Percentiles rank a stretch among this genome's conserved stretches.
Evolutionary conservation across 2,888 invertebrate genomes (phyloP).

Genomic region (Drosophila gaucha): DNA sequence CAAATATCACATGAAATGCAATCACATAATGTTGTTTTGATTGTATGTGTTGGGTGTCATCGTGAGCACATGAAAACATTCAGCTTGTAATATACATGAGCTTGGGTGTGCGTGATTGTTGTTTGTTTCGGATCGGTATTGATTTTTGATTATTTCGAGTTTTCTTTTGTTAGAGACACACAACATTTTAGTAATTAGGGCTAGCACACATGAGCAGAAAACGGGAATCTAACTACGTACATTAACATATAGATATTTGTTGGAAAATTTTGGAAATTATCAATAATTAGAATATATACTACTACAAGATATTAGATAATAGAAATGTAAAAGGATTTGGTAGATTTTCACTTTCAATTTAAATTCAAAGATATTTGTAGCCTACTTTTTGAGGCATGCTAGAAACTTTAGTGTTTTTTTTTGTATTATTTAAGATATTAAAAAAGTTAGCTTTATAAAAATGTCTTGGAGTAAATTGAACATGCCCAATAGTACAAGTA

Average conservation of each 20-base stretch:
- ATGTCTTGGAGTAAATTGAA: background rate
- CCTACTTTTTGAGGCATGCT: slow-evolving; percentile 24
- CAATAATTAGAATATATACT: slow-evolving; percentile 19
- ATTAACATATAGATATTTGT: slow-evolving; percentile 56
- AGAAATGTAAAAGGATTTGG: background rate
- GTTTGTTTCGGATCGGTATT: slow-evolving; percentile 14
- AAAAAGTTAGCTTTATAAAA: slow-evolving; percentile 1
- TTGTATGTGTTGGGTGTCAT: slow-evolving; percentile 31
- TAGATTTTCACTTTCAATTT: background rate
- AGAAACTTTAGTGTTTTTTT: background rate
- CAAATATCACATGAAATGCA: slow-evolving; percentile 33
- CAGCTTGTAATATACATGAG: slow-evolving; percentile 61
- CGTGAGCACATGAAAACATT: slow-evolving; percentile 46
- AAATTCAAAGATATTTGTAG: background rate
- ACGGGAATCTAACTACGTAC: slow-evolving; percentile 64
- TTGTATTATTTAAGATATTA: background rate
- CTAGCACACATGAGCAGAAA: slow-evolving; percentile 40
- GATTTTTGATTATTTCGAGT: slow-evolving; percentile 13
- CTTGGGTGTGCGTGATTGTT: slow-evolving; percentile 38
- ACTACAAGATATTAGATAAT: slow-evolving; percentile 7
- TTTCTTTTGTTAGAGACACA: slow-evolving; percentile 37
- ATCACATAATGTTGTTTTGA: slow-evolving; percentile 30
- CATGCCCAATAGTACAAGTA: slow-evolving; percentile 21
- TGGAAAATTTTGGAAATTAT: slow-evolving; percentile 8
- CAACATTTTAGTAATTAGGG: slow-evolving; percentile 17